Evolutionary conservation across 2,113 vertebrate genomes (phyloP).

Genomic region (Ameiurus melas): DNA sequence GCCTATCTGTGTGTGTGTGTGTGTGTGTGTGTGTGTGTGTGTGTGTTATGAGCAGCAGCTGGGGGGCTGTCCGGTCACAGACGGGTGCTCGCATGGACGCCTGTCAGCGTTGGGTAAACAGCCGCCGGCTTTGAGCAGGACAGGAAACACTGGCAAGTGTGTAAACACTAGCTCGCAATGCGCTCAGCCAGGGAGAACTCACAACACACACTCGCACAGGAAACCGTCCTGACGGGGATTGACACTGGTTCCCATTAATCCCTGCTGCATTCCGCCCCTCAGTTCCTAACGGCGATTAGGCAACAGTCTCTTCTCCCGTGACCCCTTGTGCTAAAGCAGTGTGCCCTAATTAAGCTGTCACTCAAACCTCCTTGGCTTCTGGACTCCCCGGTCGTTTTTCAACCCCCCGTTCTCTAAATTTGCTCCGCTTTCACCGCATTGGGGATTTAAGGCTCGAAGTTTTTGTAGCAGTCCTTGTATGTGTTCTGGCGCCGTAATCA

Average conservation of each 20-base stretch:
- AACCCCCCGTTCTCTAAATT: background rate
- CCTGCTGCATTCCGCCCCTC: conserved; percentile 55
- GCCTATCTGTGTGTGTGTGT: background rate
- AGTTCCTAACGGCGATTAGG: conserved; percentile 41
- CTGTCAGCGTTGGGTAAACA: conserved; percentile 74
- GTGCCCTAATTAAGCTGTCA: conserved; percentile 41
- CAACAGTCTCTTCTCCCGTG: conserved; percentile 18
- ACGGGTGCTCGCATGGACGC: conserved; percentile 56
- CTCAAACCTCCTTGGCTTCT: conserved; percentile 19
- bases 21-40: background rate
- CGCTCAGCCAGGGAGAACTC: conserved; percentile 73
- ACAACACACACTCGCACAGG: conserved; percentile 46
- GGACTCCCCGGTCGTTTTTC: background rate
- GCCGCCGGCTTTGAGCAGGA: conserved; percentile 70
- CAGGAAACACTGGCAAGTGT: conserved; percentile 82
- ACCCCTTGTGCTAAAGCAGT: conserved; percentile 7
- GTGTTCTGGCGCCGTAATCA: background rate
- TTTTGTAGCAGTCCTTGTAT: background rate
- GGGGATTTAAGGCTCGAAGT: background rate
- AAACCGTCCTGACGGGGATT: conserved; percentile 71
- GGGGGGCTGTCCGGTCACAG: conserved; percentile 73
- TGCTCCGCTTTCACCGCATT: background rate
- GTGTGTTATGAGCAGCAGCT: conserved; percentile 75
- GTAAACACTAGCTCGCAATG: conserved; percentile 80
- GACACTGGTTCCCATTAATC: conserved; percentile 76